Base-by-base conservation (phyloP, 2,888 invertebrate species). In the Oxyteleia sp. region DNA sequence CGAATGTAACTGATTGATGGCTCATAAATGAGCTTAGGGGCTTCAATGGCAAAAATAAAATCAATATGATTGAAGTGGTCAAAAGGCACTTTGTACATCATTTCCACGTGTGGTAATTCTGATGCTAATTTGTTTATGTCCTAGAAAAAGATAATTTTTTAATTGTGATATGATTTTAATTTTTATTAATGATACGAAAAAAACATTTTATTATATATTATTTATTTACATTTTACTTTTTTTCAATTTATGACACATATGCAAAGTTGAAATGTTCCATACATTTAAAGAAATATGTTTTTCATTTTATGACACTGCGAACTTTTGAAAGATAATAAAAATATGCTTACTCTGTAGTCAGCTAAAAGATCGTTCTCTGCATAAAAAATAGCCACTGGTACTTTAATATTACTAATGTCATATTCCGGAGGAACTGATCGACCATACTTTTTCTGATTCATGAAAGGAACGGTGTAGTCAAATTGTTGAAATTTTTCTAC, bases 351-450 rank as follows among this genome's bases (percentile, higher is more conserved):
- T 57, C 68, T 91, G 0, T 91, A 90, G 84, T 94, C 94, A 0
- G 96, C 95, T 66, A 97, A 89, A 91, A 95, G 95, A 91, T 97
- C 97, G 41, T 94, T 95, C 13, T 94, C 94, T 0, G 95, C 95
- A 90, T 95, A 96, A 89, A 96, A 96, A 1, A 97, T 90, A 57
- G 95, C 95, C 0, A 96, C 95, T 20, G 96, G 96, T 10, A 95
- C 92, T 0, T 94, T 94, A 1, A 96, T 93, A 87, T 94, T 95
- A 5, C 92, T 90, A 0, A 96, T 90, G 63, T 95, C 93, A 86
- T 96, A 96, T 0, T 91, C 91, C 0, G 96, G 96, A 0, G 96
- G 96, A 0, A 87, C 92, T 0, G 90, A 82, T 43, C 93, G 93
- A 1, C 95, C 95, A 87, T 96, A 96, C 5, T 89, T 92, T 85